phyloP scores from a whole-genome alignment of 2,113 vertebrate species.

The Aegotheles bennettii region DNA sequence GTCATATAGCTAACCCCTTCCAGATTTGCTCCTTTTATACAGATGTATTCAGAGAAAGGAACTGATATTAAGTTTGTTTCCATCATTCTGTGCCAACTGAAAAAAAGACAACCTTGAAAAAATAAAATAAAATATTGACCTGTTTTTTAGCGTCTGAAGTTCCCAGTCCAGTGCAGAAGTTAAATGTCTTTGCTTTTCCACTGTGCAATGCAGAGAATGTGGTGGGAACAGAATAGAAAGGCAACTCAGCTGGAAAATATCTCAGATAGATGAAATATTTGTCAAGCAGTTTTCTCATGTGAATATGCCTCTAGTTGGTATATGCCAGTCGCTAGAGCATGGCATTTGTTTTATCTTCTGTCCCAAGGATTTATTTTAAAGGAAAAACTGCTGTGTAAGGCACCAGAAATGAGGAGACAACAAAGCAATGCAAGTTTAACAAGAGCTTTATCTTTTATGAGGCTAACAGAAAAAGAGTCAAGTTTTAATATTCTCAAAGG shows the following conservation, averaged over 20 bases:
- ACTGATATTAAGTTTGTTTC: conserved; percentile 56
- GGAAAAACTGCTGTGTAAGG: conserved; percentile 37
- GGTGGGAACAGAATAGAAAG: conserved; percentile 75
- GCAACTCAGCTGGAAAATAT: conserved; percentile 79
- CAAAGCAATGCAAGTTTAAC: conserved; percentile 13
- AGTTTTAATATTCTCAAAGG: conserved; percentile 46
- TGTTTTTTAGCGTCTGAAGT: conserved; percentile 65
- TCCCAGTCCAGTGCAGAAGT: conserved; percentile 65
- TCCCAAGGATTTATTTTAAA: conserved; percentile 51
- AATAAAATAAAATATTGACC: neutral
- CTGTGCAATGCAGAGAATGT: conserved; percentile 72
- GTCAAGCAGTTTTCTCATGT: conserved; percentile 79
- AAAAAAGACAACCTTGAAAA: neutral
- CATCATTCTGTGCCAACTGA: conserved; percentile 30
- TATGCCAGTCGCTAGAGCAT: conserved; percentile 67
- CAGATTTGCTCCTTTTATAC: conserved; percentile 22
- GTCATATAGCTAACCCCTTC: conserved; percentile 17
- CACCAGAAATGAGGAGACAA: conserved; percentile 8
- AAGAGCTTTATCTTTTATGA: neutral
- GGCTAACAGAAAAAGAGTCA: conserved; percentile 13
- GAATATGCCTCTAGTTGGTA: conserved; percentile 73
- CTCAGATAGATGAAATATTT: conserved; percentile 78
- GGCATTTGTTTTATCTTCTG: conserved; percentile 68
- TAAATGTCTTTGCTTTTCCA: conserved; percentile 74
- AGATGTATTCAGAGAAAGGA: conserved; percentile 7